Evolutionary conservation across 2,888 invertebrate species (phyloP).

Genomic region (Drosophila percnosoma): DNA sequence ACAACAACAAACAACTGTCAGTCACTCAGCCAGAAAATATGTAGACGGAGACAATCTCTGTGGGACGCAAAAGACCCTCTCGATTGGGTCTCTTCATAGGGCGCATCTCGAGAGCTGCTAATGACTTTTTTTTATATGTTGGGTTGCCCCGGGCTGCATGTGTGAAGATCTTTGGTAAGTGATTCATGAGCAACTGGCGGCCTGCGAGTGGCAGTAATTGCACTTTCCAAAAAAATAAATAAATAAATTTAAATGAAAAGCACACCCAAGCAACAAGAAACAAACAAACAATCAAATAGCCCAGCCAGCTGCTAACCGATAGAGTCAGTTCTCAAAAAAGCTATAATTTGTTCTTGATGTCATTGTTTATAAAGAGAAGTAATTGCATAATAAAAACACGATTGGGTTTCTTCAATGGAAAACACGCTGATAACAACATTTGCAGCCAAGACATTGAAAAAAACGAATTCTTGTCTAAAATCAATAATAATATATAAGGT

Average conservation of each 20-base stretch:
- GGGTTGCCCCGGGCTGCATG: conserved; percentile 33
- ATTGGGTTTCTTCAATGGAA: conserved; percentile 7
- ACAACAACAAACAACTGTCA: conserved; percentile 25
- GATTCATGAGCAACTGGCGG: conserved; percentile 56
- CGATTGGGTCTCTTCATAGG: conserved; percentile 38
- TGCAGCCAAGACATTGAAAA: conserved; percentile 25
- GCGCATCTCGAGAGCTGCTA: conserved; percentile 58
- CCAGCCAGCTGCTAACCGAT: conserved; percentile 22
- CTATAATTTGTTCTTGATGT: conserved; percentile 34
- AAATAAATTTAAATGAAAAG: conserved; percentile 16
- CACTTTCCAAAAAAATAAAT: conserved; percentile 43
- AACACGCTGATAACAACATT: conserved; percentile 37
- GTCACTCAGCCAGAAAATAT: conserved; percentile 41
- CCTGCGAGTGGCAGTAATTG: conserved; percentile 36
- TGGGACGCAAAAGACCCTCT: conserved; percentile 18
- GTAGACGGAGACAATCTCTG: conserved; percentile 25
- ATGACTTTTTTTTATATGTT: conserved; percentile 40
- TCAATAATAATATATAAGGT: conserved; percentile 25
- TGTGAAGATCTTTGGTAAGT: conserved; percentile 59
- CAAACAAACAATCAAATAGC: neutral
- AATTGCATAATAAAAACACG: conserved; percentile 11
- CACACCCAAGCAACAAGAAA: neutral
- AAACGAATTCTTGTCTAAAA: conserved; percentile 7
- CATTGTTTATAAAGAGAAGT: conserved; percentile 33
- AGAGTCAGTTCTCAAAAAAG: conserved; percentile 11